phyloP scores from a whole-genome alignment of 2,797 vertebrate genomes.

The Gymnoscopelus braueri region DNA sequence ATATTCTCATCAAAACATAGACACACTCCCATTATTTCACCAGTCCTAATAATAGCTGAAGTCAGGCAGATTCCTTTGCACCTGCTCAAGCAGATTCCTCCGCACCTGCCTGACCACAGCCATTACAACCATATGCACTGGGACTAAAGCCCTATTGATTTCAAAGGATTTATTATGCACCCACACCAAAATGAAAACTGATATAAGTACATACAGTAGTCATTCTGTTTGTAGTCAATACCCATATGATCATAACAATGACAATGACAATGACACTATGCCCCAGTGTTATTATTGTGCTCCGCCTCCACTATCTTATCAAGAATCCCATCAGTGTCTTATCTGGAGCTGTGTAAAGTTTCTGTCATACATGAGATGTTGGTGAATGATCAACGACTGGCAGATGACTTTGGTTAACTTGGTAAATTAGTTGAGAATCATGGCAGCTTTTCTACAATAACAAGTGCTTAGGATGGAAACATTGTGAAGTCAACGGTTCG shows the following conservation, averaged over 20 bases:
- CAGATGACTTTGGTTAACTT: slow-evolving; percentile 34
- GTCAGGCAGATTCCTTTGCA: neutral
- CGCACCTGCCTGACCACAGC: slow-evolving; percentile 4
- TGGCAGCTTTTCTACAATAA: neutral
- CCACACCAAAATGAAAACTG: no score
- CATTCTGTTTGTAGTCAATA: no score
- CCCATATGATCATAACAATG: no score
- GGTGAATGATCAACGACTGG: slow-evolving; percentile 67
- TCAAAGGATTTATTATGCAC: neutral
- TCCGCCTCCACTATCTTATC: slow-evolving; percentile 39
- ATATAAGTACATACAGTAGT: no score
- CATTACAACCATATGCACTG: neutral
- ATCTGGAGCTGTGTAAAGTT: slow-evolving; percentile 60
- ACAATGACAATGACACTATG: neutral
- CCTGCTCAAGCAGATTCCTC: no score
- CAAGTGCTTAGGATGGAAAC: neutral
- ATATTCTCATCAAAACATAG: slow-evolving; percentile 52
- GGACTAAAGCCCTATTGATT: neutral
- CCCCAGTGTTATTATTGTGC: slow-evolving; percentile 12
- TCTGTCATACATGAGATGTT: slow-evolving; percentile 53
- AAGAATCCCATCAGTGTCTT: slow-evolving; percentile 47
- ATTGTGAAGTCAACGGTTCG: no score
- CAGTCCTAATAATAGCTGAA: slow-evolving; percentile 38
- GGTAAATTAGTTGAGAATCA: slow-evolving; percentile 15
- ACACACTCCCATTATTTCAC: slow-evolving; percentile 55